A percentile compares a stretch with the other conserved stretches of the same genome.
Conservation (phyloP, 2,113 vertebrate species). For the Sitta europaea region DNA sequence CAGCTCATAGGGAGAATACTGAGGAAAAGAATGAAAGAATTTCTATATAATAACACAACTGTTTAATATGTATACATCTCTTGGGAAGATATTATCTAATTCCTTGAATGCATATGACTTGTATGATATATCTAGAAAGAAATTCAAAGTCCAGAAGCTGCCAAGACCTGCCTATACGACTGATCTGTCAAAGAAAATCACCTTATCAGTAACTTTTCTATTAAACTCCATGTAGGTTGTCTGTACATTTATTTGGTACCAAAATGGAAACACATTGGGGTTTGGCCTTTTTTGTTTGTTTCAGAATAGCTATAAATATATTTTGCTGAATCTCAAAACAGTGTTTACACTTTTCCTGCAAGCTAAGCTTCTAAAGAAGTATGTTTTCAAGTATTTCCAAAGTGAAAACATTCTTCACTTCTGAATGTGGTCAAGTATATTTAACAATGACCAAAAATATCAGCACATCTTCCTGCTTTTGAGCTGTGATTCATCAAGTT, state of each 20-base stretch:
- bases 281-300: not conserved
- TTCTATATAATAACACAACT: not conserved
- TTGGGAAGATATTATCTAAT: not conserved
- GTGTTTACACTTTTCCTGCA: not conserved
- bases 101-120: not conserved
- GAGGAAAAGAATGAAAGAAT: not conserved
- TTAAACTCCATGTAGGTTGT: not conserved
- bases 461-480: not conserved
- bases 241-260: not conserved
- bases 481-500: not conserved
- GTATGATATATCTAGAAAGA: not conserved
- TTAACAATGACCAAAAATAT: not conserved
- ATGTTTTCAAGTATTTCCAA: not conserved
- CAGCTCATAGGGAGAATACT: not conserved
- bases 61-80: not conserved
- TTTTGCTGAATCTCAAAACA: not conserved
- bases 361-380: not conserved
- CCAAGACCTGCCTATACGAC: not conserved
- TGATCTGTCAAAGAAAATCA: not conserved
- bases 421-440: not conserved
- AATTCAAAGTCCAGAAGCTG: not conserved
- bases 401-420: not conserved
- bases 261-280: not conserved
- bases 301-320: not conserved
- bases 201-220: not conserved